Base-by-base conservation (phyloP, 2,888 invertebrate genomes). In the Mongoloraphidia duomilia region DNA sequence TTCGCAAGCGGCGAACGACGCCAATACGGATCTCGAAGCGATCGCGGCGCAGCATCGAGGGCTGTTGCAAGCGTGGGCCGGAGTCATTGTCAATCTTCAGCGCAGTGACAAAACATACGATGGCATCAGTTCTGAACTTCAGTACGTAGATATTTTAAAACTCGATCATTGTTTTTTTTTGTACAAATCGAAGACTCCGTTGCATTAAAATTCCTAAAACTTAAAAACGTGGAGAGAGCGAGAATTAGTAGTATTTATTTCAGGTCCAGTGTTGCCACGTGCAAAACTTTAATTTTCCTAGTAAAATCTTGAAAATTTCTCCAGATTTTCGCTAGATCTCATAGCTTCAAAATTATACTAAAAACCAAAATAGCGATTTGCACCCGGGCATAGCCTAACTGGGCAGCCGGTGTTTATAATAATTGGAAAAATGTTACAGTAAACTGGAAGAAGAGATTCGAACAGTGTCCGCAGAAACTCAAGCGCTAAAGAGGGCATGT, bases 11-110 rank as follows among this genome's bases (percentile, higher is more conserved):
- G 75, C 83, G 34, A 76, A 80, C 0, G 74, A 81, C 52, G 81
- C 81, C n/a, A 80, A 80, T 52, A 76, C 80, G 0, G 86, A 87
- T 59, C 66, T 87, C 17, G 82, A 84, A 60, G 80, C 78, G 17
- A 61, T 86, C 44, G 79, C 82, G 57, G 67, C 75, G 44, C 86
- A 87, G 57, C 79, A 84, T 52, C 77, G 77, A 38, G 77, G 79
- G 5, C 67, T 87, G 13, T 72, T 82, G 53, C 77, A 78, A 57
- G 73, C 83, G 8, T 88, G 87, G 87, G 80, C 82, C 60, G 77
- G 81, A 11, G 82, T 86, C 39, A 72, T 88, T 3, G 70, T 79
- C 10, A 80, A 80, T 50, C 82, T 87, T 52, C 72, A 75, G 17
- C 77, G 81, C 50, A 66, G 84, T 17, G 85, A 87, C 61, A 77